Base-by-base conservation (phyloP, 2,113 vertebrate species). In the Polyodon spathula region DNA sequence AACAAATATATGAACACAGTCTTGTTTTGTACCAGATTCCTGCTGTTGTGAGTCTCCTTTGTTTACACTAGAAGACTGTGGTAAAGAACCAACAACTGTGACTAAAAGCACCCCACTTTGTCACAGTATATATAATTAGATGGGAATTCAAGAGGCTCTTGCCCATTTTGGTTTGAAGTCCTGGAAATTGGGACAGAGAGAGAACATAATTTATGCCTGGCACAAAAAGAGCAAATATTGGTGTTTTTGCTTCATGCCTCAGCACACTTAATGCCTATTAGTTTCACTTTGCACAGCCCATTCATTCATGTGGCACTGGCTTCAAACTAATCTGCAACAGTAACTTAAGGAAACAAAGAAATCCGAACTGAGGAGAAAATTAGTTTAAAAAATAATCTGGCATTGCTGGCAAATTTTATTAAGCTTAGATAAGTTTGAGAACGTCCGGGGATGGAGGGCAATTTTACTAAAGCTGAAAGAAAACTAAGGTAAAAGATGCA, bases 241-340 rank as follows among this genome's bases (percentile, higher is more conserved):
- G 12, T 50, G 48, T 50, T 50, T 5, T 50, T 50, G 48, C 48
- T 50, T 50, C 48, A 50, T 50, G 48, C 48, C 12, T 50, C 4
- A n/a, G 48, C 48, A 50, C 48, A 50, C 48, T 50, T 4, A n/a
- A 11, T 50, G 6, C 48, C 15, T 50, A 50, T 50, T 50, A 50
- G 48, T 50, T 50, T 50, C 48, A 50, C 12, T 50, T 50, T n/a
- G 15, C 48, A 50, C 15, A 50, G 15, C 48, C 48, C 48, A 50
- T 50, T n/a, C 48, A 50, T 11, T 50, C 48, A 50, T 50, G 48
- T 50, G 15, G 48, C 48, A 50, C 48, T 12, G 48, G 48, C 48
- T 50, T 50, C 15, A 50, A 4, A 50, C 6, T 50, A 50, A 50
- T 50, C 48, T 1, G 48, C 8, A 9, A 44, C 12, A 50, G 48